phyloP scores from a whole-genome alignment of 2,797 vertebrate genomes.

The Ctenopoma kingsleyae region DNA sequence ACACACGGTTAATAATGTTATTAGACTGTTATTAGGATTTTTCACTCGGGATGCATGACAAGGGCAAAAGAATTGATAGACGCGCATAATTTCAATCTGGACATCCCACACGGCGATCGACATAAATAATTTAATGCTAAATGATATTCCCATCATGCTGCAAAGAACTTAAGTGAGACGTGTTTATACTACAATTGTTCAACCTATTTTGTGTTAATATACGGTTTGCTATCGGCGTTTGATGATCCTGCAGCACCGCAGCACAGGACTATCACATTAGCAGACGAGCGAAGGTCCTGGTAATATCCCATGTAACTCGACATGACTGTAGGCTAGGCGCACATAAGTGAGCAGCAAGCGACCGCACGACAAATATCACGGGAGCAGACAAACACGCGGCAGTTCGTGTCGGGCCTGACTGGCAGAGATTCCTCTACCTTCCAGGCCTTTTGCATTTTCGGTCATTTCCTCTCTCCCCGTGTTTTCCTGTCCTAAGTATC shows the following conservation, averaged over 20 bases:
- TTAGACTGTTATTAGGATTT: neutral
- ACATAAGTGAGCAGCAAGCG: neutral
- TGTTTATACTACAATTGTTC: neutral
- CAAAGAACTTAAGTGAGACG: neutral
- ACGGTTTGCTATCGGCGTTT: neutral
- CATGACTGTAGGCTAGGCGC: constrained; percentile 18
- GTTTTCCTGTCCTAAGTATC: constrained; percentile 76
- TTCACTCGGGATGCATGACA: constrained; percentile 4
- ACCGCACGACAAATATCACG: neutral
- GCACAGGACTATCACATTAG: constrained; percentile 23
- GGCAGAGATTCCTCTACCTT: constrained; percentile 45
- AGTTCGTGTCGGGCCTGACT: constrained; percentile 29
- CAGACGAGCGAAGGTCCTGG: constrained; percentile 11
- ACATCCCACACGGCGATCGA: constrained; percentile 42
- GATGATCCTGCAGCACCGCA: constrained; percentile 29
- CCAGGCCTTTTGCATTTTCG: constrained; percentile 63
- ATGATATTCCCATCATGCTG: constrained; percentile 31
- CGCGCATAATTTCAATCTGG: constrained; percentile 42
- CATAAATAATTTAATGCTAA: constrained; percentile 51
- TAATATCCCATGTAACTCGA: constrained; percentile 5
- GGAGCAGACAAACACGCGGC: constrained; percentile 14
- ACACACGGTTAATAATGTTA: neutral
- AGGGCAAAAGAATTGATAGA: constrained; percentile 17
- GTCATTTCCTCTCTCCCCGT: constrained; percentile 69
- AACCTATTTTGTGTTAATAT: neutral